Evolutionary conservation across 1,140 invertebrate genomes (phyloP).

Genomic region (Drosophila nasuta): DNA sequence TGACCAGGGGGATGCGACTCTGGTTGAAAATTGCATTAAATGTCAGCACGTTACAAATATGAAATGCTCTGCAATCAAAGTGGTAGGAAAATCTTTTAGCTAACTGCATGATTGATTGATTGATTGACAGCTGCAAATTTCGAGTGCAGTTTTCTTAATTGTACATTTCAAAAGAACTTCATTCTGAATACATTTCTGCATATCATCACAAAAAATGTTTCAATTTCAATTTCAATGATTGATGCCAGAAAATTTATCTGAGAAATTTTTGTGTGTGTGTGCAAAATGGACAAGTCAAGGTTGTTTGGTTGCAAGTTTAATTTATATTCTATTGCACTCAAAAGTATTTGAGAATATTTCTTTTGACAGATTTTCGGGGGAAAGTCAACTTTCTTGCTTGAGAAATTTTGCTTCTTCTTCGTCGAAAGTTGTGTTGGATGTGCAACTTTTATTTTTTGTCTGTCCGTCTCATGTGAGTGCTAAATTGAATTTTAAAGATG

Average conservation of each 20-base stretch:
- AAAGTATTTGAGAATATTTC: not conserved
- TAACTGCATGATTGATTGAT: not conserved
- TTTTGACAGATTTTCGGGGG: not conserved
- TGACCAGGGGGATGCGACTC: conserved; percentile 26
- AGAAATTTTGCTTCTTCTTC: not conserved
- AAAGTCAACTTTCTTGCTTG: not conserved
- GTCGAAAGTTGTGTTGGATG: not conserved
- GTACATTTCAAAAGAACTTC: not conserved
- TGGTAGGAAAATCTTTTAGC: not conserved
- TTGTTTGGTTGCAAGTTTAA: not conserved
- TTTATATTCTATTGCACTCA: conserved; percentile 3
- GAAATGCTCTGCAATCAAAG: conserved; percentile 1
- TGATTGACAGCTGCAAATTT: not conserved
- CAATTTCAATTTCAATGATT: not conserved
- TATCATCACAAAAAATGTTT: not conserved
- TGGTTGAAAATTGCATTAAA: conserved; percentile 58
- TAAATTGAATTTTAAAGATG: not conserved
- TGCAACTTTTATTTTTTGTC: not conserved
- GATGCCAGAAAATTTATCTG: too few species aligned
- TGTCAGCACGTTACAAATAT: conserved; percentile 51
- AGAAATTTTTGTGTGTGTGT: too few species aligned
- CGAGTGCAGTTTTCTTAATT: not conserved
- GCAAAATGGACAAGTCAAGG: not conserved
- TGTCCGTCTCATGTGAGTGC: not conserved
- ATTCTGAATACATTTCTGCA: not conserved